Percentiles rank a stretch among this genome's conserved stretches.
Evolutionary conservation across 2,888 invertebrate genomes (phyloP).

Genomic region (Cylloceria caligata): DNA sequence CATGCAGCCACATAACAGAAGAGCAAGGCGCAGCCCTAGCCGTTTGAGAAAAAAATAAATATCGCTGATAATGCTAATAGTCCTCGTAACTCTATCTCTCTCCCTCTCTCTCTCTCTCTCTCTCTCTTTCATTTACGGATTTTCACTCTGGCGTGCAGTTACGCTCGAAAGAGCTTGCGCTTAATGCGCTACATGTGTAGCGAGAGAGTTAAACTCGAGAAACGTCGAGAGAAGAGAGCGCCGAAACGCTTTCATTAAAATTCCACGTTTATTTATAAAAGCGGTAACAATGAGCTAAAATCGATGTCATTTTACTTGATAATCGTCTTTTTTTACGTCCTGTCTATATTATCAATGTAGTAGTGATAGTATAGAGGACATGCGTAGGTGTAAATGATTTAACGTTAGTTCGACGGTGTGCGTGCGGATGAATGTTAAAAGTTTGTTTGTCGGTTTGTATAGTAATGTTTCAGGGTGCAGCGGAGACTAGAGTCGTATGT

Average conservation of each 20-base stretch:
- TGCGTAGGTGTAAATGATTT: neutral
- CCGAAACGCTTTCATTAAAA: no score
- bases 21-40: neutral
- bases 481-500: neutral
- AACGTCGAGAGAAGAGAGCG: no score
- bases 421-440: neutral
- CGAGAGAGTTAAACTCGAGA: neutral
- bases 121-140: slow-evolving; percentile 20
- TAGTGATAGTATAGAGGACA: no score
- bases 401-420: neutral
- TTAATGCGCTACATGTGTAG: neutral
- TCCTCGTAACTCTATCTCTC: slow-evolving; percentile 2
- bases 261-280: no score
- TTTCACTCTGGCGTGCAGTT: slow-evolving; percentile 1
- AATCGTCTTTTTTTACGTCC: neutral
- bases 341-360: no score
- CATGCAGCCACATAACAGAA: slow-evolving; percentile 65
- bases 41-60: neutral
- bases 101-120: neutral
- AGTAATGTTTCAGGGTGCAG: neutral
- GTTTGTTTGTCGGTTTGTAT: neutral
- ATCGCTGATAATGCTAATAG: neutral
- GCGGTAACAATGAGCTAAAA: no score
- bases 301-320: no score
- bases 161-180: slow-evolving; percentile 8